Conservation (phyloP, 2,888 invertebrate species). For the Nipponacmea schrenckii region DNA sequence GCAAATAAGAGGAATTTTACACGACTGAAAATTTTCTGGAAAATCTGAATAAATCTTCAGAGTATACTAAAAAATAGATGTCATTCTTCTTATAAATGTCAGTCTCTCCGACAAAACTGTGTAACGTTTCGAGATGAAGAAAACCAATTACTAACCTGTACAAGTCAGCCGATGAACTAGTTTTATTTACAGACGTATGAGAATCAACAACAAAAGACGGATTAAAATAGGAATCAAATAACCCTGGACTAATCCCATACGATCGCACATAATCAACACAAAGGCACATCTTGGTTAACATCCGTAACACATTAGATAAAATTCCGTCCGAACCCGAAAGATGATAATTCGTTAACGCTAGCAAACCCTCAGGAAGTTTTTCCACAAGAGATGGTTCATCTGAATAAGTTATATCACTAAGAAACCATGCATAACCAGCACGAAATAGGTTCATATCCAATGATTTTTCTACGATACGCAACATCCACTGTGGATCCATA, state of each 20-base stretch:
- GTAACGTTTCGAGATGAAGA: too few species aligned
- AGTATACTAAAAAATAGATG: too few species aligned
- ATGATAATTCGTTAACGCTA: conserved; percentile 41
- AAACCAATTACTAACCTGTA: too few species aligned
- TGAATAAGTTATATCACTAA: conserved; percentile 43
- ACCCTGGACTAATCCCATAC: not conserved
- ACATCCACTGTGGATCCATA: conserved; percentile 36
- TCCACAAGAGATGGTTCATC: conserved; percentile 17
- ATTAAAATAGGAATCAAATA: not conserved
- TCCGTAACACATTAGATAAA: conserved; percentile 17
- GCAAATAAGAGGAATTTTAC: too few species aligned
- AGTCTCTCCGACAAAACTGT: too few species aligned
- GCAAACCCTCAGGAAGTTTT: conserved; percentile 37
- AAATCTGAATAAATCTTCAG: too few species aligned
- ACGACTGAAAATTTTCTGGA: too few species aligned
- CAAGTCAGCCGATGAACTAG: too few species aligned
- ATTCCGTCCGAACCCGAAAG: conserved; percentile 24
- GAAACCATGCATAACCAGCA: conserved; percentile 59
- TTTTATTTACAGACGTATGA: too few species aligned
- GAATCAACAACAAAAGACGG: too few species aligned
- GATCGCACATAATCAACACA: conserved; percentile 18
- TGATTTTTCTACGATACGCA: conserved; percentile 41
- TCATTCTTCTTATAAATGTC: too few species aligned
- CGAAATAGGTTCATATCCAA: conserved; percentile 41
- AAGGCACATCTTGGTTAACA: conserved; percentile 25